Conservation (phyloP, 2,797 vertebrate genomes). For the Sphenopsis melanotis region DNA sequence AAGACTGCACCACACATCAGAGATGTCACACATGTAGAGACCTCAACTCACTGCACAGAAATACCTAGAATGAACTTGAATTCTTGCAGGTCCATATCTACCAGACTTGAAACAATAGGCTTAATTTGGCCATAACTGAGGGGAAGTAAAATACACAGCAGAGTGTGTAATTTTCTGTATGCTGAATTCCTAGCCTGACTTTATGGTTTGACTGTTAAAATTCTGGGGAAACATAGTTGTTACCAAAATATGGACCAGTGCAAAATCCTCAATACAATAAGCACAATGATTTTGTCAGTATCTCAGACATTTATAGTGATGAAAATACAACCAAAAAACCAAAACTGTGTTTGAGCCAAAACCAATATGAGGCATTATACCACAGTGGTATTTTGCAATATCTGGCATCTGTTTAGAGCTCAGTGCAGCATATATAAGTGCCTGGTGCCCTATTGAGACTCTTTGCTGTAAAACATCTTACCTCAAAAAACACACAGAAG, state of each 20-base stretch:
- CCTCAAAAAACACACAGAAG: neutral
- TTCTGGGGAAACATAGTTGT: neutral
- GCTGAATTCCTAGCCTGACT: neutral
- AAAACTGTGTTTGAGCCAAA: neutral
- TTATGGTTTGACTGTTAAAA: neutral
- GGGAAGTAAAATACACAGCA: neutral
- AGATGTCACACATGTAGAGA: neutral
- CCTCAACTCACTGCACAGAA: neutral
- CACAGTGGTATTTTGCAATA: neutral
- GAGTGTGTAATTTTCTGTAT: neutral
- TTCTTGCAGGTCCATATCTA: neutral
- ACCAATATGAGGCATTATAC: neutral
- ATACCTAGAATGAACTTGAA: neutral
- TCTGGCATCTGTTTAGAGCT: neutral
- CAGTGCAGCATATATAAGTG: neutral
- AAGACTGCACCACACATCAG: neutral
- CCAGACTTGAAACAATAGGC: neutral
- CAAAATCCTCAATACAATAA: neutral
- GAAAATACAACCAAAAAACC: neutral
- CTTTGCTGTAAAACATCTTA: neutral
- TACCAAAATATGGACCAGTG: accelerated
- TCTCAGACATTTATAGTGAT: neutral
- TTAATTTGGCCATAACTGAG: neutral
- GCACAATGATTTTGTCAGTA: neutral
- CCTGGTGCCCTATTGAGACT: neutral